Evolutionary conservation across 1,140 invertebrate species (phyloP), one percentile per base, ranked within the genome.

Genomic region (Psix sp.): DNA sequence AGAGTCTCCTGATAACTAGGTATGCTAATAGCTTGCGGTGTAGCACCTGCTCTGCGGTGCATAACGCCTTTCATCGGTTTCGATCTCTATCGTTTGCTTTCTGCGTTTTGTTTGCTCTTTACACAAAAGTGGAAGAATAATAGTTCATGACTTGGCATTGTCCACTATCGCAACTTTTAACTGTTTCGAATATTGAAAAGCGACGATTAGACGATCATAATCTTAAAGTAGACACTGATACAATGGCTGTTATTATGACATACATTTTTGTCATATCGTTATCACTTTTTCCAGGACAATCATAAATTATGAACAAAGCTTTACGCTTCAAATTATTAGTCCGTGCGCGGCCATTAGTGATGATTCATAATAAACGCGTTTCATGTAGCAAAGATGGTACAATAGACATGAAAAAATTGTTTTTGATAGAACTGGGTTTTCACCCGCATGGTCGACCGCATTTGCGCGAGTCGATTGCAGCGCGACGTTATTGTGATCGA

Each of bases 401-500:
- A 10, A 1, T 10, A n/a, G n/a, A 29, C 2, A 29, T 3, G 26
- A 17, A 40, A 20, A 40, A 35, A 35, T 13, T 11, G 33, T 35
- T 73, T 60, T 57, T 39, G 40, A 24, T 29, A 29, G 14, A 71
- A 71, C 43, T 49, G 31, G 46, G 60, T 70, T 75, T 73, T 71
- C 62, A 62, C 76, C 80, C 73, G 80, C 80, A 81, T 78, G 78
- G 77, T 72, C 78, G 77, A 78, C 80, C 78, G 80, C 80, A 81
- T 80, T 81, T 81, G 80, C 80, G 80, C 80, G 80, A 81, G 80
- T 80, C 78, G 80, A 81, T 79, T 80, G 78, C 80, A 72, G 72
- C 45, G 73, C 71, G 74, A 74, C 70, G 74, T 76, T 74, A 74
- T 71, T 76, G 75, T 76, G 77, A 76, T 78, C 77, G 77, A 76